Conservation (phyloP, 2,888 invertebrate genomes). For the Tenthredo livida region DNA sequence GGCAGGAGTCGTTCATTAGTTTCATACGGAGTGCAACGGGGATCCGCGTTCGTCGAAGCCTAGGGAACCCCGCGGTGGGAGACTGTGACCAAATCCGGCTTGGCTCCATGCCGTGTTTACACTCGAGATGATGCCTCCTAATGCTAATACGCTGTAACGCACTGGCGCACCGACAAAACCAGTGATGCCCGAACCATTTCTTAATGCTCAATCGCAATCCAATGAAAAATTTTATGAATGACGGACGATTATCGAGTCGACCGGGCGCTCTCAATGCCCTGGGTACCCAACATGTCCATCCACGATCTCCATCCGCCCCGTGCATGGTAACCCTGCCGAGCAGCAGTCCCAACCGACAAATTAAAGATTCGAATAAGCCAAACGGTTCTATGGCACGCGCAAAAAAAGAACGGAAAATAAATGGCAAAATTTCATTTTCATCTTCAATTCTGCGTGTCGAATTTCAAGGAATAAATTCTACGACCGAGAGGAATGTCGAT, state of each 20-base stretch:
- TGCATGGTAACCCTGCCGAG: constrained; percentile 13
- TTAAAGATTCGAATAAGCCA: not conserved
- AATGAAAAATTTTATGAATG: constrained; percentile 78
- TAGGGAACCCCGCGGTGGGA: constrained; percentile 69
- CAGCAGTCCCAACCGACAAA: constrained; percentile 35
- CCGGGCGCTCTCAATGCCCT: constrained; percentile 75
- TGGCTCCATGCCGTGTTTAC: constrained; percentile 78
- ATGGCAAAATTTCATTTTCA: not conserved
- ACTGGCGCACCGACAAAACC: constrained; percentile 35
- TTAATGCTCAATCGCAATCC: constrained; percentile 79
- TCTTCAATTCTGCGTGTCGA: not conserved
- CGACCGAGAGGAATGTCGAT: not conserved
- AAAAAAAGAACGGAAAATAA: not conserved
- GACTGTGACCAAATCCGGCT: constrained; percentile 76
- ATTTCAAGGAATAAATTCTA: not conserved
- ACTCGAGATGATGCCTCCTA: constrained; percentile 78
- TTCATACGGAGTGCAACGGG: constrained; percentile 34
- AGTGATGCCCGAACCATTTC: constrained; percentile 61
- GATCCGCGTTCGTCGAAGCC: not conserved
- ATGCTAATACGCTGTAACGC: constrained; percentile 72
- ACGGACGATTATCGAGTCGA: constrained; percentile 78
- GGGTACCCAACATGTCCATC: constrained; percentile 70
- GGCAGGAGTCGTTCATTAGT: constrained; percentile 52
- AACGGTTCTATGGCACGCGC: not conserved
- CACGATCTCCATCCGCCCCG: constrained; percentile 33